Conservation (phyloP, 2,888 invertebrate genomes). For the Torymus tubicola region DNA sequence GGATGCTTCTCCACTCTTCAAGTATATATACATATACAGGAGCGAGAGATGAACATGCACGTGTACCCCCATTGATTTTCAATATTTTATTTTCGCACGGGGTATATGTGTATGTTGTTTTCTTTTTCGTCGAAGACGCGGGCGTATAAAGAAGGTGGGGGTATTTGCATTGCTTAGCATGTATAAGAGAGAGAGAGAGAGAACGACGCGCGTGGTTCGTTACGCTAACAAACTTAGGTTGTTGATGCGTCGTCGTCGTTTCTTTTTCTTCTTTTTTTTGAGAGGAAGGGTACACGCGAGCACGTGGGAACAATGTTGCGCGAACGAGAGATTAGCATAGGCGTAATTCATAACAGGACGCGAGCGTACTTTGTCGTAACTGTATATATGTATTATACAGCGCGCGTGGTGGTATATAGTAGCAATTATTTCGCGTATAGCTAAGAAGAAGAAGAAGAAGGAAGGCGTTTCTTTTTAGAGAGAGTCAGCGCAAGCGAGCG, state of each 20-base stretch:
- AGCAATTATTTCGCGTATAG: too few species aligned
- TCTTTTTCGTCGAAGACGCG: too few species aligned
- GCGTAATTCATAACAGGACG: too few species aligned
- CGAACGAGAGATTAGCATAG: not conserved
- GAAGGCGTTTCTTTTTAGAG: too few species aligned
- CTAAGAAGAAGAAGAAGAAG: too few species aligned
- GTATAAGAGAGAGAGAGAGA: not conserved
- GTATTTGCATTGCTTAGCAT: constrained; percentile 48
- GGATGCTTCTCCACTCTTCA: not conserved
- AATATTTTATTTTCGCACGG: constrained; percentile 26
- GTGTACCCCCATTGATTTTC: not conserved
- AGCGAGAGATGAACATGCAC: not conserved
- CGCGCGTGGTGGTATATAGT: too few species aligned
- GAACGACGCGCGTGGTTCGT: constrained; percentile 17
- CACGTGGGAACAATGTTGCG: not conserved
- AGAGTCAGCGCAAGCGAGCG: too few species aligned
- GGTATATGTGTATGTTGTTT: too few species aligned
- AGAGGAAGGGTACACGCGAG: too few species aligned
- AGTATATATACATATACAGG: not conserved
- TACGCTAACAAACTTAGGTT: constrained; percentile 47
- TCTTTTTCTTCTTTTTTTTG: constrained; percentile 7
- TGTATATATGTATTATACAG: too few species aligned
- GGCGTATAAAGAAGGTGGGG: not conserved
- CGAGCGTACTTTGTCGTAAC: too few species aligned
- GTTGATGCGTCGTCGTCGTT: not conserved